phyloP scores from a whole-genome alignment of 2,888 invertebrate genomes.

The Chloromyia formosa region DNA sequence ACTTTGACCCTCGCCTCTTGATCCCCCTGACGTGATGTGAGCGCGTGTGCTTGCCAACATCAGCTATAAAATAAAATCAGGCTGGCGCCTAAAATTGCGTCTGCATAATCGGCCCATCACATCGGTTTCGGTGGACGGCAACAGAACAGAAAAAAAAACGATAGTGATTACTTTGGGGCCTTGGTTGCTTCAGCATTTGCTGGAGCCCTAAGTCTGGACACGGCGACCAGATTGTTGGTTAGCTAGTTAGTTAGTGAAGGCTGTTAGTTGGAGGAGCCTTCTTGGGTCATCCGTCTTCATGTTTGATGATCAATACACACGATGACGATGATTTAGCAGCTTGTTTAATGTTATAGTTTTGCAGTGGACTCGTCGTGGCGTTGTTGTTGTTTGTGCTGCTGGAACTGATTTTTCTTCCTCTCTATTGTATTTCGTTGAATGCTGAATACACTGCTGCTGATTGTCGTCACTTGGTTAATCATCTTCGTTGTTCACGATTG shows the following conservation, averaged over 20 bases:
- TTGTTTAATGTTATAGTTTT: neutral
- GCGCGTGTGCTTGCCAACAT: slow-evolving; percentile 32
- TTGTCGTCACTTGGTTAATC: neutral
- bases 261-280: slow-evolving; percentile 22
- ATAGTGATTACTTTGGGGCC: slow-evolving; percentile 29
- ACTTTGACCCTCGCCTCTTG: neutral
- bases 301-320: slow-evolving; percentile 11
- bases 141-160: neutral
- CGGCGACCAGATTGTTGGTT: neutral
- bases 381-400: neutral
- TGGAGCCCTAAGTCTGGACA: neutral
- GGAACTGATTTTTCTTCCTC: no score
- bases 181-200: neutral
- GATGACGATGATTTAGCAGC: slow-evolving; percentile 31
- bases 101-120: slow-evolving; percentile 17
- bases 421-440: no score
- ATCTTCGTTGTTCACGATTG: neutral
- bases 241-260: slow-evolving; percentile 30
- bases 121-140: neutral
- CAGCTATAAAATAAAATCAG: slow-evolving; percentile 35
- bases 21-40: neutral
- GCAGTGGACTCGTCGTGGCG: neutral
- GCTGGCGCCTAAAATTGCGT: slow-evolving; percentile 45
- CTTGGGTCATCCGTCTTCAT: slow-evolving; percentile 2
- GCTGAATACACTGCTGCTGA: neutral